Base-by-base conservation (phyloP, 2,113 vertebrate species). In the Misgurnus mizolepis region DNA sequence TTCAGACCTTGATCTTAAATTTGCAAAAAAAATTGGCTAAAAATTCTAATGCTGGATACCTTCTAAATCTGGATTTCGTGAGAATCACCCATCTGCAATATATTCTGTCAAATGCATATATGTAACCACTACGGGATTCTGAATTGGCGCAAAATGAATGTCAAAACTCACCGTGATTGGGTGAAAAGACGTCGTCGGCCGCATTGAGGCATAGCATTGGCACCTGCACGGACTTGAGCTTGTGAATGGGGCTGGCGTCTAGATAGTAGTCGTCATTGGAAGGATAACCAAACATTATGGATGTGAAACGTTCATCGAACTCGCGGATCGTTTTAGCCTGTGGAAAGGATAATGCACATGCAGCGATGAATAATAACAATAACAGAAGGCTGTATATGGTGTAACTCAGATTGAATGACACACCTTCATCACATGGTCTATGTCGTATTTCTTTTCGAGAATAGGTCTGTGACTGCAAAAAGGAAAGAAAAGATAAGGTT, bases 341-440 rank as follows among this genome's bases (percentile, higher is more conserved):
- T 55, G 86, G 84, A 74, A 55, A 2, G 53, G 67, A 55, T 39
- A 5, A 45, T 10, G 27, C 73, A 41, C 12, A 2, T 1, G 0
- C 0, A 78, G 67, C 6, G 64, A 49, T 11, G 5, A 22, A n/a
- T 22, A 49, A 17, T 17, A 7, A 22, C 9, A 18, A 27, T 50
- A 18, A 49, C 49, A 66, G 4, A 3, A 60, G 56, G 45, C 3
- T 40, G 9, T 7, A 15, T 45, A 17, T 62, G 15, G 22, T 39
- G 3, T 10, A 10, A n/a, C 15, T 45, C 7, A 2, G 50, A 55
- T 60, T 9, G 81, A 53, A 67, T 74, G 70, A 45, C 84, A 22
- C 91, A 98, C 97, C 97, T 98, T 98, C 97, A 99, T 96, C 80
- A 99, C 93, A 15, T 97, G 94, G 86, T 99, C 95, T 85, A 99